These are phyloP conservation scores for Dryocosmus kuriphilus DNA, from an alignment of 2,888 invertebrate species.

Conservation along the genomic window DNA sequence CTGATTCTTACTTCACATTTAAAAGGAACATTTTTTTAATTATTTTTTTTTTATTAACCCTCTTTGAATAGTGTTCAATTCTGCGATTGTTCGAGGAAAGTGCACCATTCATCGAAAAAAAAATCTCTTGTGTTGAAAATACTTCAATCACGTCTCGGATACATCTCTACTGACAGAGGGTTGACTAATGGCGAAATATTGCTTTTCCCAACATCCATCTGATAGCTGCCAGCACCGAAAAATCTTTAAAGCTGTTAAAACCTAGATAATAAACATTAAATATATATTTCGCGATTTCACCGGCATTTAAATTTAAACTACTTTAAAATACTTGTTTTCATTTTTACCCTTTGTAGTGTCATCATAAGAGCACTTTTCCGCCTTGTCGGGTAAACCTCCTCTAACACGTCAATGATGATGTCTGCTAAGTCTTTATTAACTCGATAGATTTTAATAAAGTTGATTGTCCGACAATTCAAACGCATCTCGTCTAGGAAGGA, in stretches of 20 bases:
- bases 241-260: conserved; percentile 48
- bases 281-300: background rate
- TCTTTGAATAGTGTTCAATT: conserved; percentile 34
- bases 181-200: conserved; percentile 44
- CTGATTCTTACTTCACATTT: background rate
- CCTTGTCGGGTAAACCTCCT: conserved; percentile 14
- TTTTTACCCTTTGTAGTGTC: conserved; percentile 30
- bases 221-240: conserved; percentile 51
- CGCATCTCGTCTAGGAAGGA: background rate
- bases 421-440: conserved; percentile 36
- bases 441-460: conserved; percentile 36
- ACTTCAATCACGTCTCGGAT: conserved; percentile 40
- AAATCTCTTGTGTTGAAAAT: conserved; percentile 37
- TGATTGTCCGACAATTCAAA: conserved; percentile 1
- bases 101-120: conserved; percentile 36
- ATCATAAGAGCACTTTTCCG: conserved; percentile 20
- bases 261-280: conserved; percentile 25
- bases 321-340: background rate
- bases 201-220: conserved; percentile 45
- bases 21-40: background rate
- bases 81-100: conserved; percentile 34
- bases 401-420: conserved; percentile 36
- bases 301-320: background rate
- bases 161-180: conserved; percentile 45
- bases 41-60: conserved; percentile 19